phyloP scores from a whole-genome alignment of 2,888 invertebrate genomes.

The Reticulitermes lucifugus region DNA sequence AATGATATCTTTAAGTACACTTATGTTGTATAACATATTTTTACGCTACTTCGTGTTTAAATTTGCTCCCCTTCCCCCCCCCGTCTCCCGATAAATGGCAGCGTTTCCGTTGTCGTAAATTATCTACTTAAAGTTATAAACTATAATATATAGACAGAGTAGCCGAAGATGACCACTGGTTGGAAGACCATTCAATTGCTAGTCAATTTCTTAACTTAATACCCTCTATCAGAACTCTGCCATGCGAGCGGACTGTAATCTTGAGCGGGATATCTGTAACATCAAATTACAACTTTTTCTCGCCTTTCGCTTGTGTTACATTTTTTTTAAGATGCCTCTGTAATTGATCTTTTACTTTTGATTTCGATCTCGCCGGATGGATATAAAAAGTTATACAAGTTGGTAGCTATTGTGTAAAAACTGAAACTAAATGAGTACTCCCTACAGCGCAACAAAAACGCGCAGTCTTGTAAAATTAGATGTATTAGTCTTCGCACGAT shows the following conservation, averaged over 20 bases:
- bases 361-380: not conserved
- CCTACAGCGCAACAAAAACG: not conserved
- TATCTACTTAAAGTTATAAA: conserved; percentile 28
- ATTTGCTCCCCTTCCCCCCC: not conserved
- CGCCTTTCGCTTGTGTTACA: not conserved
- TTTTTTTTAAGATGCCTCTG: not conserved
- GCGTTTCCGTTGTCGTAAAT: conserved; percentile 7
- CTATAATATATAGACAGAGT: not conserved
- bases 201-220: conserved; percentile 10
- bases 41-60: not conserved
- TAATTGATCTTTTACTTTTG: conserved; percentile 19
- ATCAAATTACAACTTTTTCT: conserved; percentile 9
- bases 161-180: not conserved
- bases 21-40: not conserved
- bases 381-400: not conserved
- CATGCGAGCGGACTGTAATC: conserved; percentile 8
- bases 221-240: not conserved
- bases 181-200: not conserved
- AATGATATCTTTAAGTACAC: not conserved
- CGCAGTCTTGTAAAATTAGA: not conserved
- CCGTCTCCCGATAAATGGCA: not conserved
- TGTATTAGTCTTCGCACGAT: too few species aligned
- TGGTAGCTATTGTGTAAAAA: not conserved
- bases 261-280: not conserved
- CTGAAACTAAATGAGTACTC: not conserved